phyloP scores from a whole-genome alignment of 2,888 invertebrate species.

The Melieria picta region DNA sequence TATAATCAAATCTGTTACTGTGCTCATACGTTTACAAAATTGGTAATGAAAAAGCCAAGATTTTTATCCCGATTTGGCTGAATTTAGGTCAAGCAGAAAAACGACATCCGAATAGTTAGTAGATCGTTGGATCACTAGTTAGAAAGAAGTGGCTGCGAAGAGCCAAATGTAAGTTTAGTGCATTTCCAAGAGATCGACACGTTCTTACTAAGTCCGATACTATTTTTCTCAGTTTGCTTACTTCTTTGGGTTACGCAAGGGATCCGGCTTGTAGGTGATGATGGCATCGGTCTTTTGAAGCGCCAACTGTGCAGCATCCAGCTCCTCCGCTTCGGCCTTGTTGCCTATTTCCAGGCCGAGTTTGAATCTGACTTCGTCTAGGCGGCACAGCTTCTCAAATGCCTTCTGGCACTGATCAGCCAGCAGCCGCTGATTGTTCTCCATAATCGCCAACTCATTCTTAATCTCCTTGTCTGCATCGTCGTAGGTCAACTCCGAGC shows the following conservation, averaged over 20 bases:
- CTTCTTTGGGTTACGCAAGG: conserved; percentile 80
- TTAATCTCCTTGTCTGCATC: conserved; percentile 81
- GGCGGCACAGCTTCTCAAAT: conserved; percentile 82
- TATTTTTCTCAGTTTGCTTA: conserved; percentile 35
- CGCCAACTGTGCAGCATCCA: conserved; percentile 79
- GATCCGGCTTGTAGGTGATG: conserved; percentile 86
- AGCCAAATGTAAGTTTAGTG: too few species aligned
- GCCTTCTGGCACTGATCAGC: conserved; percentile 79
- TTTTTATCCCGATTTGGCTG: too few species aligned
- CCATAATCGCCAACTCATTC: conserved; percentile 79
- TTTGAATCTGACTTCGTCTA: conserved; percentile 80
- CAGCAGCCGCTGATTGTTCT: conserved; percentile 76
- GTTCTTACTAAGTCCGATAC: too few species aligned
- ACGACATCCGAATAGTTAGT: too few species aligned
- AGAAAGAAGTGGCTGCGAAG: too few species aligned
- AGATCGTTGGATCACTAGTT: too few species aligned
- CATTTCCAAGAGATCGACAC: too few species aligned
- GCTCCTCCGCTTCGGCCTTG: conserved; percentile 81
- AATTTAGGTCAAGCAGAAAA: too few species aligned
- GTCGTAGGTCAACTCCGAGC: conserved; percentile 80
- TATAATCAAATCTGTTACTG: too few species aligned
- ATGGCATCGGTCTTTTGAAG: conserved; percentile 82
- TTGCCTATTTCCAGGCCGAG: conserved; percentile 79
- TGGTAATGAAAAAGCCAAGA: too few species aligned
- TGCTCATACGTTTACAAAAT: too few species aligned